A percentile compares a stretch with the other conserved stretches of the same genome.
These are phyloP conservation scores for Myotis yumanensis DNA, from an alignment of 2,113 vertebrate species.

Conservation along the genomic window DNA sequence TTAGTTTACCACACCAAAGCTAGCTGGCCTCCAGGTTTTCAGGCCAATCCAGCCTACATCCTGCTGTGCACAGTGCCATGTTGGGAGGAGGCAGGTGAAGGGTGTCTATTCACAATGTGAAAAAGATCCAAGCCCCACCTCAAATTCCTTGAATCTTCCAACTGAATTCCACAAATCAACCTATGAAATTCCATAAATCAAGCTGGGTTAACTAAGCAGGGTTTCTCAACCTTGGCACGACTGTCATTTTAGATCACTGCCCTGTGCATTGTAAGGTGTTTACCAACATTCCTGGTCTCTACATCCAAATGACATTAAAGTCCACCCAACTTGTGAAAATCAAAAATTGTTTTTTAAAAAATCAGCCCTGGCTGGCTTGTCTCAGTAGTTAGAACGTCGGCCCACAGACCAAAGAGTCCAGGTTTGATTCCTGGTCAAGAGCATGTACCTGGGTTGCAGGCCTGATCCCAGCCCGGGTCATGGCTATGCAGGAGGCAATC, in stretches of 20 bases:
- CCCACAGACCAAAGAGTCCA: too few species aligned
- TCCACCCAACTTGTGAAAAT: neutral
- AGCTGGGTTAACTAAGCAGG: neutral
- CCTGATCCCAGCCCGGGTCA: too few species aligned
- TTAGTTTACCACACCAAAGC: neutral
- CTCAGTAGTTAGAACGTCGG: too few species aligned
- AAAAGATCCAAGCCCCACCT: neutral
- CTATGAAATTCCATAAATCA: neutral
- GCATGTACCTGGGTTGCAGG: too few species aligned
- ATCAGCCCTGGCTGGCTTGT: too few species aligned
- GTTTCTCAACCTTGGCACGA: neutral
- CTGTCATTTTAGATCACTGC: neutral
- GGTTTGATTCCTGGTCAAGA: too few species aligned
- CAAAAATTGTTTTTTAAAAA: neutral
- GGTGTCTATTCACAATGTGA: neutral
- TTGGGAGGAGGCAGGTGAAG: neutral
- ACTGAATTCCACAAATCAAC: neutral
- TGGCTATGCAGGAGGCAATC: too few species aligned
- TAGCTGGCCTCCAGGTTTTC: neutral
- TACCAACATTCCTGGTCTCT: neutral
- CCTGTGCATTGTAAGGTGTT: neutral
- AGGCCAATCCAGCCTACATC: too few species aligned
- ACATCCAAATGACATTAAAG: neutral
- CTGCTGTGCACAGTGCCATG: fast-evolving
- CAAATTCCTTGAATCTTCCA: neutral